These are phyloP conservation scores for Sapajus apella DNA, from an alignment of 2,113 vertebrate genomes.

Conservation along the genomic window DNA sequence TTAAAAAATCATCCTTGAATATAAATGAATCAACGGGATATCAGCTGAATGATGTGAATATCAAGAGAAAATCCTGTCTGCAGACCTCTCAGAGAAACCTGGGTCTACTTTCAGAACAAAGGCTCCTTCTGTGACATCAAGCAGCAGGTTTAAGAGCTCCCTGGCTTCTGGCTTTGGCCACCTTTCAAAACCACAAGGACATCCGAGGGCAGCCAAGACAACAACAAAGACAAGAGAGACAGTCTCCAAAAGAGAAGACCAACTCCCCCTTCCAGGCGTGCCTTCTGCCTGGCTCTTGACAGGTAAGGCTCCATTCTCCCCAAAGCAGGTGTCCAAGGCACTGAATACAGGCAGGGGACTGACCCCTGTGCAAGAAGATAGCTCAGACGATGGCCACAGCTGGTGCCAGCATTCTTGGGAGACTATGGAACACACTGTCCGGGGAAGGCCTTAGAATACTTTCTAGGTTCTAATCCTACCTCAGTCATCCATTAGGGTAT, in stretches of 20 bases:
- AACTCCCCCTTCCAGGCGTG: neutral
- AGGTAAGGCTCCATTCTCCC: neutral
- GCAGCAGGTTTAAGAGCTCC: conserved; percentile 45
- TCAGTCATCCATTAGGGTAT: neutral
- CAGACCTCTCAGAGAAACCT: conserved; percentile 1
- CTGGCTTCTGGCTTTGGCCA: conserved; percentile 61
- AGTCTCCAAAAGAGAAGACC: neutral
- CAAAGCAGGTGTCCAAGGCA: neutral
- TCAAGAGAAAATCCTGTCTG: conserved; percentile 70
- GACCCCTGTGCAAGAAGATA: neutral
- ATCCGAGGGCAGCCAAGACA: conserved; percentile 66
- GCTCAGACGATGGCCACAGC: neutral
- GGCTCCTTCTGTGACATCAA: conserved; percentile 56
- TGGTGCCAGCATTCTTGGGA: neutral
- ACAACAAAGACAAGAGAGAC: conserved; percentile 52
- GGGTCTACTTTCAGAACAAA: conserved; percentile 46
- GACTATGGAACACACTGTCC: neutral
- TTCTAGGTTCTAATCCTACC: neutral
- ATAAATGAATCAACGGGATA: conserved; percentile 56
- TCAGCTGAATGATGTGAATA: neutral
- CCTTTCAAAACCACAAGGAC: conserved; percentile 75
- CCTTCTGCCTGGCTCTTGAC: neutral
- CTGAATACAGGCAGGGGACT: neutral
- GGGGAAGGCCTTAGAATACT: neutral
- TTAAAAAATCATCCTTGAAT: conserved; percentile 32